Evolutionary conservation across 2,113 vertebrate species (phyloP).

Genomic region (Myanophis thanlyinensis): DNA sequence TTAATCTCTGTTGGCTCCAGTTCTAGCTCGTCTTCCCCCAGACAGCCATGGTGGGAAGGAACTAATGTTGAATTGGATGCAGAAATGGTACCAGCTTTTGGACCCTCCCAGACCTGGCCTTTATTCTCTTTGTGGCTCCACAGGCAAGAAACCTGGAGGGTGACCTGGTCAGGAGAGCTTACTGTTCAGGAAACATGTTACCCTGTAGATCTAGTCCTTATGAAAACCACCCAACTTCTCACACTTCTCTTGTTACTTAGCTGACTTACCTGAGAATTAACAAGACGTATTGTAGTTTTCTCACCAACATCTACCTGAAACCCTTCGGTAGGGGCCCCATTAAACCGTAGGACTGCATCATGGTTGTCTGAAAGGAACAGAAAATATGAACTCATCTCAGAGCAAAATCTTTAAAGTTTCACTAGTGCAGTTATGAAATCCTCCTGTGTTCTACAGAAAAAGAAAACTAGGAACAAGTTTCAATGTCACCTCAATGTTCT

Average conservation of each 20-base stretch:
- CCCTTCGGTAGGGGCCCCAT: constrained; percentile 70
- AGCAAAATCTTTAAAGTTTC: background rate
- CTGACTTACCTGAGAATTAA: constrained; percentile 79
- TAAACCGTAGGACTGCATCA: constrained; percentile 76
- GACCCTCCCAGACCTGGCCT: background rate
- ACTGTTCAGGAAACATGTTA: too few species aligned
- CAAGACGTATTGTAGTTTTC: constrained; percentile 77
- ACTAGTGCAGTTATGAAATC: background rate
- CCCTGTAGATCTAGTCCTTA: background rate
- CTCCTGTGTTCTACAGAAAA: too few species aligned
- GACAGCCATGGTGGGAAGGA: background rate
- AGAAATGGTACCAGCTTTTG: background rate
- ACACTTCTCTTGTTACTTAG: background rate
- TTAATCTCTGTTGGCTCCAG: too few species aligned
- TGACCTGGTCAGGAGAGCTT: background rate
- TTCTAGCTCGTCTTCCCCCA: too few species aligned
- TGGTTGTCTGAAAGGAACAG: constrained; percentile 72
- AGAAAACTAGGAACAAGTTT: background rate
- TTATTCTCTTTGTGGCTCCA: background rate
- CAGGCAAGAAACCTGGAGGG: background rate
- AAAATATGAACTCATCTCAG: constrained; percentile 1
- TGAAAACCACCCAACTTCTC: background rate
- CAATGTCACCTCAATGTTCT: background rate
- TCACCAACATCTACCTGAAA: constrained; percentile 76
- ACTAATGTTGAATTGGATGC: background rate